Base-by-base conservation (phyloP, 2,113 vertebrate species). In the Dasyurus viverrinus region DNA sequence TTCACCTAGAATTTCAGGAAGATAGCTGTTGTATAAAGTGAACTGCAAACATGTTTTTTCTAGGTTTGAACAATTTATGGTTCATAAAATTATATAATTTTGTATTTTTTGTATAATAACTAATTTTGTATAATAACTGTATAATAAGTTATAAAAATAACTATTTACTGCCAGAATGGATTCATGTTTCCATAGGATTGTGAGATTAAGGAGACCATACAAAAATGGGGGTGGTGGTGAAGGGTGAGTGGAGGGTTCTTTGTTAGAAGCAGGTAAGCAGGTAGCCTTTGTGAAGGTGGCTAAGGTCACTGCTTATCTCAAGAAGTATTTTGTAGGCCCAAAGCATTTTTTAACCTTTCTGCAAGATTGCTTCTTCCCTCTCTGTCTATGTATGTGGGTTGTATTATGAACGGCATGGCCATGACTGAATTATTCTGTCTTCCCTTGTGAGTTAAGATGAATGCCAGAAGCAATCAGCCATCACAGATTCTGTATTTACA, bases 101-200 rank as follows among this genome's bases (percentile, higher is more conserved):
- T 52, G 50, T 52, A 52, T 52, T 52, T 52, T 52, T 52, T 52
- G 50, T 52, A 52, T 11, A 52, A 52, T 52, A 52, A 54, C 53
- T 46, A 92, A n/a, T n/a, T n/a, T n/a, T n/a, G n/a, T n/a, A n/a
- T n/a, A n/a, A n/a, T n/a, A n/a, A n/a, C n/a, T n/a, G n/a, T n/a
- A n/a, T n/a, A n/a, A n/a, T n/a, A n/a, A n/a, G n/a, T n/a, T n/a
- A n/a, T n/a, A n/a, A n/a, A n/a, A n/a, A n/a, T n/a, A 84, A 50
- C 89, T 30, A 12, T 92, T 84, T 54, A 55, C 57, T 94, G 96
- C 94, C 94, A 91, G 55, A 76, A 94, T 60, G 55, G 50, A 30
- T 96, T 46, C 93, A 97, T 96, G 97, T 97, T 97, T 97, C 36
- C n/a, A 42, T 84, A 84, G 30, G 36, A 84, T 19, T 42, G n/a